Evolutionary conservation across 2,113 vertebrate species (phyloP).

Genomic region (Heteronetta atricapilla): DNA sequence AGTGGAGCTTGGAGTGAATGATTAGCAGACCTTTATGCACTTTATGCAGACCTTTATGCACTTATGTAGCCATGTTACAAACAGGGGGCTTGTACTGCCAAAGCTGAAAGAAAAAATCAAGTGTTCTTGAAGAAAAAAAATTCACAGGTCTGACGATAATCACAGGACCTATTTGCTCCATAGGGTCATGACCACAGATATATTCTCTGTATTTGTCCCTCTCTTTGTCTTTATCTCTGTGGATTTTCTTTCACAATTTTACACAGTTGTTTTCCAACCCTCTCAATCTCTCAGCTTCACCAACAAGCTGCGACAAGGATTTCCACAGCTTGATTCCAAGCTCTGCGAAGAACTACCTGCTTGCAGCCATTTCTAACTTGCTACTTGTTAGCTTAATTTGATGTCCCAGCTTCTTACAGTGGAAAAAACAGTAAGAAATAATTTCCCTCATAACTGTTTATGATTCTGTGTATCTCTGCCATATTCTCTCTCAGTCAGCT

Average conservation of each 20-base stretch:
- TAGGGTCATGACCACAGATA: neutral
- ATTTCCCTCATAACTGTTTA: neutral
- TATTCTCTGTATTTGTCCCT: neutral
- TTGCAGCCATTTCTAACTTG: neutral
- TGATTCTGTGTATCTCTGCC: neutral
- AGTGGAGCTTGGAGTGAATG: neutral
- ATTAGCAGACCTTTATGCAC: neutral
- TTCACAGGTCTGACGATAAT: neutral
- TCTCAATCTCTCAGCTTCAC: neutral
- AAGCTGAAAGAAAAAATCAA: neutral
- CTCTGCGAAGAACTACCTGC: neutral
- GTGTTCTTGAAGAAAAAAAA: neutral
- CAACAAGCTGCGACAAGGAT: neutral
- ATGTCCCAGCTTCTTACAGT: neutral
- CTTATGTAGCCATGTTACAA: neutral
- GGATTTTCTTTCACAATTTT: neutral
- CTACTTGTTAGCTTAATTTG: neutral
- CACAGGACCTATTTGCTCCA: neutral
- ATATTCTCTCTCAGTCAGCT: neutral
- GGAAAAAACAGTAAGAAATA: neutral
- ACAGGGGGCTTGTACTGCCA: neutral
- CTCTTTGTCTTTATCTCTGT: neutral
- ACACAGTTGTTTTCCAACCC: neutral
- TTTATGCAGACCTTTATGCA: neutral
- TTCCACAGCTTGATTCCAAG: neutral